Evolutionary conservation across 2,888 invertebrate genomes (phyloP), one percentile per base, ranked within the genome.

Genomic region (Apodemia mormo): DNA sequence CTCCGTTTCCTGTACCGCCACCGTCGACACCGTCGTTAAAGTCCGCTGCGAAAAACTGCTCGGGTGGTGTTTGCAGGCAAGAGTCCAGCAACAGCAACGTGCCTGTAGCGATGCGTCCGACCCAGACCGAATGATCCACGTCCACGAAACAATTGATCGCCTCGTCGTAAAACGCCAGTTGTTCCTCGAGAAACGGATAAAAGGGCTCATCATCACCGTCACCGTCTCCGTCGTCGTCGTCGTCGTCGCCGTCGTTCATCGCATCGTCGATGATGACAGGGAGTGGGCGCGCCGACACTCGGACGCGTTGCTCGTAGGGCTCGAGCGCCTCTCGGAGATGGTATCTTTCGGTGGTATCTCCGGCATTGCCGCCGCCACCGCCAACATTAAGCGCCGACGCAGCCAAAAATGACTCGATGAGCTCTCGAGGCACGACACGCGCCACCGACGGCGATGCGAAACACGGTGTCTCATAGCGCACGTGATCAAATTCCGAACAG

Each of bases 381-480:
- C n/a, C n/a, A 56, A n/a, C 29, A 3, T 9, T 30, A n/a, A 56
- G n/a, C 56, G 37, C 54, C 54, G 56, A 7, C 12, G 40, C 56
- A 54, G 54, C 7, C 67, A 68, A 29, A 68, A 68, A 68, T 22
- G 58, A 58, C 58, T 58, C 58, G 29, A 68, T 68, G 58, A 68
- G 68, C 40, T 68, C 56, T 30, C 68, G 56, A 9, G 68, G 30
- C n/a, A 67, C 67, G 40, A 67, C 40, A 33, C 56, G 67, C 29
- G 37, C 56, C 12, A 12, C 29, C 14, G 56, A 33, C 29, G 52
- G 29, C 58, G 58, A 58, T 58, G 68, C 56, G 2, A 68, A 58
- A 68, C 68, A 68, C 58, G 68, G 68, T 12, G 58, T 58, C 40
- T 68, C 68, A 58, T 68, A 68, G 54, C 58, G 43, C 68, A 68